Conservation (phyloP, 2,797 vertebrate species). For the Darevskia mixta region DNA sequence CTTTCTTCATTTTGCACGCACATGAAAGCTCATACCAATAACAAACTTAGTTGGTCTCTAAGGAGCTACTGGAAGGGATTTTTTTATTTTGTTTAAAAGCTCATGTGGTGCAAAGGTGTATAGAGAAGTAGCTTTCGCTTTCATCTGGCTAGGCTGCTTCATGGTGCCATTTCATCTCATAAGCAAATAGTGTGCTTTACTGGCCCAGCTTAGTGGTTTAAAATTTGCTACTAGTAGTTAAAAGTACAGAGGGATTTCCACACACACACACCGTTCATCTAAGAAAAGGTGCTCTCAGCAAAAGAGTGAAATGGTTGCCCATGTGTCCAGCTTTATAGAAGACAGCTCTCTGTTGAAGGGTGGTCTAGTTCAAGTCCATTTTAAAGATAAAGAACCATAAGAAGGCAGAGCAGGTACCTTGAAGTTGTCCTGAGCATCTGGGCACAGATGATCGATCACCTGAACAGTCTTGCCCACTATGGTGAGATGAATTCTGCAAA, state of each 20-base stretch:
- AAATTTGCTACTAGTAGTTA: background rate
- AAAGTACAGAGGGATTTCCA: background rate
- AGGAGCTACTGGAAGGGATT: too few relatives aligned
- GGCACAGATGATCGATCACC: background rate
- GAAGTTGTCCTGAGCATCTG: too few relatives aligned
- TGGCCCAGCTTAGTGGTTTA: background rate
- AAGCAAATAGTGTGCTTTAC: constrained; percentile 21
- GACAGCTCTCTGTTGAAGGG: too few relatives aligned
- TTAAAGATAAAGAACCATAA: too few relatives aligned
- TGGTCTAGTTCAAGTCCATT: too few relatives aligned
- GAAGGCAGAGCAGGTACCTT: background rate
- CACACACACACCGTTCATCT: background rate
- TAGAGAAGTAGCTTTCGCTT: constrained; percentile 35
- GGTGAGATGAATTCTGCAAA: background rate
- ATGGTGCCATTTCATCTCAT: constrained; percentile 42
- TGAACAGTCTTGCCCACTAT: background rate
- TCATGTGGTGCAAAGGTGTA: constrained; percentile 44
- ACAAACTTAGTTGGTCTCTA: too few relatives aligned
- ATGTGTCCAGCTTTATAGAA: too few relatives aligned
- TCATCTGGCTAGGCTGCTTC: constrained; percentile 14
- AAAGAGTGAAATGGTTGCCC: background rate
- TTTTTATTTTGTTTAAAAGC: constrained; percentile 32
- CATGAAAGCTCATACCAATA: too few relatives aligned
- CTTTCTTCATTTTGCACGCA: too few relatives aligned
- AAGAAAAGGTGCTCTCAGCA: background rate